These are phyloP conservation scores for Stegastes partitus DNA, from an alignment of 2,113 vertebrate species.

Conservation along the genomic window DNA sequence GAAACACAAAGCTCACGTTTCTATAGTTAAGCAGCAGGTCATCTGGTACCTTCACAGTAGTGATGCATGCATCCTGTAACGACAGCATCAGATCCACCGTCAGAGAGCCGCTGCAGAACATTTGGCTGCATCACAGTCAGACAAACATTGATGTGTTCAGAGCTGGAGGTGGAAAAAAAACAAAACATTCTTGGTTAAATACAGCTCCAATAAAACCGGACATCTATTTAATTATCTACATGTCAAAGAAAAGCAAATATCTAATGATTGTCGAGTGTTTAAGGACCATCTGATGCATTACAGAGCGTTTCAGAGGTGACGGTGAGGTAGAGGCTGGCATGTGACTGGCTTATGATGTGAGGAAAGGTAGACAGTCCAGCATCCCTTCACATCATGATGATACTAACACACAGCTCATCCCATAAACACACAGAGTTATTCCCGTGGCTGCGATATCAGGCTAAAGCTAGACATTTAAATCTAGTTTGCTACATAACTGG, in stretches of 20 bases:
- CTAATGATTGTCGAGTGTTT: not conserved
- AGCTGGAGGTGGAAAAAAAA: not conserved
- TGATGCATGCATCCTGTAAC: constrained; percentile 26
- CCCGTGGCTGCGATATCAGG: not conserved
- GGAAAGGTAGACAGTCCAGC: constrained; percentile 6
- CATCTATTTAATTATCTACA: not conserved
- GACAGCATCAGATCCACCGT: constrained; percentile 7
- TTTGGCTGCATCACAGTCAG: not conserved
- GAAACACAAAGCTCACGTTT: constrained; percentile 20
- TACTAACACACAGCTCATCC: not conserved
- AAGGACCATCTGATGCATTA: not conserved
- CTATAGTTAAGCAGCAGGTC: not conserved
- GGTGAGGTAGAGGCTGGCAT: constrained; percentile 58
- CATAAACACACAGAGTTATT: not conserved
- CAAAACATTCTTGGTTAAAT: not conserved
- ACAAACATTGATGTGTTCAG: not conserved
- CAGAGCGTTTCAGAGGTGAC: not conserved
- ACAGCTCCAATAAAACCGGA: not conserved
- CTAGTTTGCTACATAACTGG: constrained; percentile 43
- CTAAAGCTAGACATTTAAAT: constrained; percentile 1
- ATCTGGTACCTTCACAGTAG: constrained; percentile 40
- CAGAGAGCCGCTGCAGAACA: constrained; percentile 4
- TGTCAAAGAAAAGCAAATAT: not conserved
- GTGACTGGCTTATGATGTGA: constrained; percentile 15
- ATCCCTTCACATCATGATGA: not conserved